Percentiles rank a stretch among this genome's conserved stretches.
Conservation (phyloP, 2,888 invertebrate genomes). For the Cephalotes varians region DNA sequence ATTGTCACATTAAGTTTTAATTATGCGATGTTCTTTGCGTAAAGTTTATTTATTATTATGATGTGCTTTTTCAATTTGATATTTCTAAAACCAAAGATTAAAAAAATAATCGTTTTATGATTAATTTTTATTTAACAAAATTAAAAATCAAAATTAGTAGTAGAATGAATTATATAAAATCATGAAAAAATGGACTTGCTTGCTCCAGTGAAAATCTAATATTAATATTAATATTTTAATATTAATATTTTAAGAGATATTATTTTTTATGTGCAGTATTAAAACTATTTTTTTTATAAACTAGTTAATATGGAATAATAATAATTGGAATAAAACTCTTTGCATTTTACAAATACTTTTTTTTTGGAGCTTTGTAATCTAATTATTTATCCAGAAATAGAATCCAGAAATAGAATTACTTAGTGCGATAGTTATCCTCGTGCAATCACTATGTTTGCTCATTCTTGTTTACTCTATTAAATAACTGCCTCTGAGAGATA, state of each 20-base stretch:
- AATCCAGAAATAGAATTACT: constrained; percentile 39
- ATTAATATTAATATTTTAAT: too few relatives aligned
- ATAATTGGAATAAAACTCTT: not conserved
- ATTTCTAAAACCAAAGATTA: not conserved
- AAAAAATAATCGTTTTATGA: not conserved
- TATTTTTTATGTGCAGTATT: not conserved
- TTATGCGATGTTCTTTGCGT: not conserved
- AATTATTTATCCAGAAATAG: not conserved
- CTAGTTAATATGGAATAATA: not conserved
- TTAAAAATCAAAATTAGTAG: not conserved
- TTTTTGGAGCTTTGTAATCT: not conserved
- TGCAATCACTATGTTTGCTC: not conserved
- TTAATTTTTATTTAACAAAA: not conserved
- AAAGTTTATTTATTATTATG: not conserved
- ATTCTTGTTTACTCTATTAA: constrained; percentile 13
- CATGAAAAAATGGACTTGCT: not conserved
- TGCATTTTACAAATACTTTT: not conserved
- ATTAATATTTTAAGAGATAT: not conserved
- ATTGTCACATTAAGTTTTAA: not conserved
- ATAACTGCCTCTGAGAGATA: constrained; percentile 6
- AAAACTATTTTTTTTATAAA: too few relatives aligned
- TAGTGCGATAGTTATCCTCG: not conserved
- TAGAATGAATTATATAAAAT: not conserved
- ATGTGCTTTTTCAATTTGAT: not conserved
- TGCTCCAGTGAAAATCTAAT: not conserved